A percentile compares a stretch with the other conserved stretches of the same genome.
These are phyloP conservation scores for Uromys caudimaculatus DNA, from an alignment of 2,797 vertebrate species.

Conservation along the genomic window DNA sequence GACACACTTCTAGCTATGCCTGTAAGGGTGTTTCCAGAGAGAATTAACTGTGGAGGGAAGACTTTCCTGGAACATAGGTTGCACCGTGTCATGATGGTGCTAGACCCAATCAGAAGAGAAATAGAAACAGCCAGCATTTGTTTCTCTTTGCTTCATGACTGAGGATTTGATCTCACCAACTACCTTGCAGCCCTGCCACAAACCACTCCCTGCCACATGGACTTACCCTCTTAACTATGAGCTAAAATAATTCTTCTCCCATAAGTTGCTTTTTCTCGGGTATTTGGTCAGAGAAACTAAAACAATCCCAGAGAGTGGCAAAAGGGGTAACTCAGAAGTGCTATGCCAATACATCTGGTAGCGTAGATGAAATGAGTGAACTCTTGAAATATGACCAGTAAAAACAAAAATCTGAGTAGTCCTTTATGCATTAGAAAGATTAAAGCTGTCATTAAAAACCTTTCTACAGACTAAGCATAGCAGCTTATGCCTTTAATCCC, in stretches of 20 bases:
- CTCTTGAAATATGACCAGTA: neutral
- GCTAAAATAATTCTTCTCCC: neutral
- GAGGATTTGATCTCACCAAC: neutral
- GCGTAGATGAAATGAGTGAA: slow-evolving; percentile 5
- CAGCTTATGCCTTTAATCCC: neutral
- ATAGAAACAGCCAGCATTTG: neutral
- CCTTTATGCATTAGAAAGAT: neutral
- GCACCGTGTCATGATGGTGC: neutral
- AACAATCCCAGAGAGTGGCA: too few species aligned
- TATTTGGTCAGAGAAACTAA: neutral
- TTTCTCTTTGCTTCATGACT: neutral
- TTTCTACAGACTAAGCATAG: neutral
- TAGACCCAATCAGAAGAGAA: neutral
- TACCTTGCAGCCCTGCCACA: too few species aligned
- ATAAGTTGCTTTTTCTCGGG: neutral
- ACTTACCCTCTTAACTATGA: neutral
- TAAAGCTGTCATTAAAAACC: slow-evolving; percentile 24
- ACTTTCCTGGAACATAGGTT: neutral
- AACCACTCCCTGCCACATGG: neutral
- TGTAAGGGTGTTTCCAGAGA: neutral
- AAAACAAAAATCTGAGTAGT: neutral
- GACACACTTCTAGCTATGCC: too few species aligned
- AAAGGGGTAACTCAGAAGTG: neutral
- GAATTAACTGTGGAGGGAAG: neutral
- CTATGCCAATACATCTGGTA: neutral